Conservation (phyloP, 2,113 vertebrate genomes). For the Chloebia gouldiae region DNA sequence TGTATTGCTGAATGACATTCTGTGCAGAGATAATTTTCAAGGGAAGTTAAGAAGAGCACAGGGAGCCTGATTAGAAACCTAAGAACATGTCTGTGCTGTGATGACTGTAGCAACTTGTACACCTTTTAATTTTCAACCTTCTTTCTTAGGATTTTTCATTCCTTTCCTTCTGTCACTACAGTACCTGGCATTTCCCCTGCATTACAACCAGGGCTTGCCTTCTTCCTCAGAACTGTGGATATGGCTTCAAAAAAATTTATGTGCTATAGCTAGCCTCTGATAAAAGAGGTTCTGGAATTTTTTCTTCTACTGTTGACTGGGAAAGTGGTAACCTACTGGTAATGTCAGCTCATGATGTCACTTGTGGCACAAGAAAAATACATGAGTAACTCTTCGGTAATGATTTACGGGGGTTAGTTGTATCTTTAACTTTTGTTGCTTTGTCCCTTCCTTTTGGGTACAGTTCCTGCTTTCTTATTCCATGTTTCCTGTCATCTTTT, state of each 20-base stretch:
- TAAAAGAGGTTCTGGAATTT: background rate
- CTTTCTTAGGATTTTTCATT: background rate
- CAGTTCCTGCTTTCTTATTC: background rate
- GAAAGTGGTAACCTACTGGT: constrained; percentile 56
- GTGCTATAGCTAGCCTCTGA: background rate
- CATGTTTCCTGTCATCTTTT: background rate
- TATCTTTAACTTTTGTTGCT: constrained; percentile 19
- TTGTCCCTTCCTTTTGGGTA: background rate
- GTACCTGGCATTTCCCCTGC: background rate
- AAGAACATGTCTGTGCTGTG: background rate
- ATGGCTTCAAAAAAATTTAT: background rate
- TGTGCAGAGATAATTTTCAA: background rate
- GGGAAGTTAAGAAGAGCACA: background rate
- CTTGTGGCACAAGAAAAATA: constrained; percentile 24
- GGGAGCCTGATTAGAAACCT: background rate
- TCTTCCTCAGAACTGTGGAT: background rate
- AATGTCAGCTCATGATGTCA: constrained; percentile 49
- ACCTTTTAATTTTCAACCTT: background rate
- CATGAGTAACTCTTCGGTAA: constrained; percentile 21
- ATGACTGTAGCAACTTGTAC: background rate
- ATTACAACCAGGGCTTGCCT: background rate
- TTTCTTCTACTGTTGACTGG: background rate
- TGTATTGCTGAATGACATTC: background rate
- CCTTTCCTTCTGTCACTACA: background rate
- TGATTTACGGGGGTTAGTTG: background rate